These are phyloP conservation scores for Callosobruchus maculatus DNA, from an alignment of 2,888 invertebrate species.

Conservation along the genomic window DNA sequence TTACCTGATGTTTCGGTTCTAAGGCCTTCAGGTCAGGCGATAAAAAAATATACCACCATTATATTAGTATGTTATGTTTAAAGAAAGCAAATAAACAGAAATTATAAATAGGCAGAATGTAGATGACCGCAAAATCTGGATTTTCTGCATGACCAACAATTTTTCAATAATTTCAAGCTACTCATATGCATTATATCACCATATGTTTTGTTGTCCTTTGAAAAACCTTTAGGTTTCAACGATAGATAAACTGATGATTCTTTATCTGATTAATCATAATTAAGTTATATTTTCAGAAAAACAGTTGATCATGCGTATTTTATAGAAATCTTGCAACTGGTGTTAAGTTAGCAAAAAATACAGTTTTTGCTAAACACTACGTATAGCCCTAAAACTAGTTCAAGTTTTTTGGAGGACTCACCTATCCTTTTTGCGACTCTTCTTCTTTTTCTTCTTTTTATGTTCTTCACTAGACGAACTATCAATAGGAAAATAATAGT, in stretches of 20 bases:
- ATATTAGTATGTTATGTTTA: constrained; percentile 39
- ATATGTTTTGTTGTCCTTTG: too few species aligned
- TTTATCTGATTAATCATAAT: too few species aligned
- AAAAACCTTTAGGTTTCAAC: too few species aligned
- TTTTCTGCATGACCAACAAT: not conserved
- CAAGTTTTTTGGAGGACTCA: constrained; percentile 45
- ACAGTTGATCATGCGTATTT: not conserved
- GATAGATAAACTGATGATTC: too few species aligned
- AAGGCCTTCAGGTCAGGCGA: constrained; percentile 44
- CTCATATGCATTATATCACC: too few species aligned
- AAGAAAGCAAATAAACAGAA: constrained; percentile 6
- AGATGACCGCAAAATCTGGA: not conserved
- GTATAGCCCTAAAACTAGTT: not conserved
- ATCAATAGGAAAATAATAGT: constrained; percentile 23
- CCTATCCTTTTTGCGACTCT: constrained; percentile 73
- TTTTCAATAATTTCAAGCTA: too few species aligned
- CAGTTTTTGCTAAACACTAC: not conserved
- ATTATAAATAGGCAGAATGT: not conserved
- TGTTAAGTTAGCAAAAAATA: not conserved
- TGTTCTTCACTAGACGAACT: constrained; percentile 70
- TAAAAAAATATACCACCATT: constrained; percentile 50
- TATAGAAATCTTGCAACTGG: not conserved
- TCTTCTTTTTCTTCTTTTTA: constrained; percentile 80
- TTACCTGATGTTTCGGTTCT: constrained; percentile 39
- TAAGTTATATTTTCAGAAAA: not conserved